Conservation (phyloP, 2,113 vertebrate genomes). For the Promerops cafer region DNA sequence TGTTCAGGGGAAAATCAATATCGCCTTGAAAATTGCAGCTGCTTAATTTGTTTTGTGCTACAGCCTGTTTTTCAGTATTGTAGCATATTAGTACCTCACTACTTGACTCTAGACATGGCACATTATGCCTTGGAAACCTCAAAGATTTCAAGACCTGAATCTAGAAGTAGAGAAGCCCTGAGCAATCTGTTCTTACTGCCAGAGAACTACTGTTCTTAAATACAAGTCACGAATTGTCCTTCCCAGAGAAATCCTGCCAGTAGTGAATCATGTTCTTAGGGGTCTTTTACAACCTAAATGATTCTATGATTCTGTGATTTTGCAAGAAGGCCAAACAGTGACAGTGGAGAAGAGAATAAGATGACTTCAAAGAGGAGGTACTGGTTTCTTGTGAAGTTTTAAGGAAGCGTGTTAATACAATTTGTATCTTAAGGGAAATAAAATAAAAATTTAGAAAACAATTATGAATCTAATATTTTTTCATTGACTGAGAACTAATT, state of each 20-base stretch:
- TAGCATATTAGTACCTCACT: not conserved
- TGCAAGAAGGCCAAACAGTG: not conserved
- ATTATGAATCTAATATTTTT: not conserved
- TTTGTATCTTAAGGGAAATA: not conserved
- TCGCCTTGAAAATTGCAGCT: not conserved
- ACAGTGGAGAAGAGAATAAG: not conserved
- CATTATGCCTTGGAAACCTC: not conserved
- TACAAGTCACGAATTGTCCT: not conserved
- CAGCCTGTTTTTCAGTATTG: not conserved
- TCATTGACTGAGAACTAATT: not conserved
- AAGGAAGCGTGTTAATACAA: not conserved
- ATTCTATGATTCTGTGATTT: not conserved
- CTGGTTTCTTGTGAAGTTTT: not conserved
- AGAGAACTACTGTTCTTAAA: not conserved
- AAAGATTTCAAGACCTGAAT: not conserved
- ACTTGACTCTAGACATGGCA: not conserved
- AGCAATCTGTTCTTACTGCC: not conserved
- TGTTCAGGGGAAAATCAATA: not conserved
- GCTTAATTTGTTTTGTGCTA: not conserved
- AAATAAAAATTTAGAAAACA: not conserved
- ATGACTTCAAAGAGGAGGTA: not conserved
- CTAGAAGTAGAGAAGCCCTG: not conserved
- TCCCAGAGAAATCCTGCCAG: not conserved
- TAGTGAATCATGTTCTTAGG: not conserved
- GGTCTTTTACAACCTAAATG: not conserved